These are phyloP conservation scores for Eulemur rubriventer DNA, from an alignment of 2,797 vertebrate genomes.

Conservation along the genomic window DNA sequence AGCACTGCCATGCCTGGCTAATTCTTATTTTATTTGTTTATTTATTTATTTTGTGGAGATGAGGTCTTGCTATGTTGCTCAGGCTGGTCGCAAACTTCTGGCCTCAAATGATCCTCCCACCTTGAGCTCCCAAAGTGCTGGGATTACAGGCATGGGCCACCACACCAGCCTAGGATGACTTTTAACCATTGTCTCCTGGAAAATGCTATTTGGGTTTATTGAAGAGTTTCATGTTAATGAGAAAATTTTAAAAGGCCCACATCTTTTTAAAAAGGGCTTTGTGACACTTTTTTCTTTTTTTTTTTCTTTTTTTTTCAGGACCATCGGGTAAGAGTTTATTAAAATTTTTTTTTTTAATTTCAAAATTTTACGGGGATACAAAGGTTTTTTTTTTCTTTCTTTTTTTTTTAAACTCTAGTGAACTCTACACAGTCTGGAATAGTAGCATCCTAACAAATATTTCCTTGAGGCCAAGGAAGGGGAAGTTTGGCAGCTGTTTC, in stretches of 20 bases:
- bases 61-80: neutral
- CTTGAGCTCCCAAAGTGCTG: neutral
- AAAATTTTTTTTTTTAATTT: too few species aligned
- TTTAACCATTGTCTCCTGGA: neutral
- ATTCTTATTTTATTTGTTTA: neutral
- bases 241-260: neutral
- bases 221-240: constrained; percentile 6
- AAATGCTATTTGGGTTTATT: neutral
- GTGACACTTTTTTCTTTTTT: neutral
- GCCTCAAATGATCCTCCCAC: neutral
- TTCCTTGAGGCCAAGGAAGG: constrained; percentile 9
- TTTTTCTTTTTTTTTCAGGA: neutral
- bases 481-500: neutral
- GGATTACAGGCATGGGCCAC: neutral
- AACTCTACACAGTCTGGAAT: neutral
- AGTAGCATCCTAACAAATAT: constrained; percentile 34
- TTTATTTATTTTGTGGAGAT: neutral
- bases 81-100: neutral
- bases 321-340: too few species aligned
- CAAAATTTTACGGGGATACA: too few species aligned
- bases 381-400: too few species aligned
- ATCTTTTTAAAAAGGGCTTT: neutral
- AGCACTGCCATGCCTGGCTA: neutral
- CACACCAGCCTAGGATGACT: neutral
- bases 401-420: neutral